Conservation (phyloP, 2,797 vertebrate genomes). For the Syngnathus acus region DNA sequence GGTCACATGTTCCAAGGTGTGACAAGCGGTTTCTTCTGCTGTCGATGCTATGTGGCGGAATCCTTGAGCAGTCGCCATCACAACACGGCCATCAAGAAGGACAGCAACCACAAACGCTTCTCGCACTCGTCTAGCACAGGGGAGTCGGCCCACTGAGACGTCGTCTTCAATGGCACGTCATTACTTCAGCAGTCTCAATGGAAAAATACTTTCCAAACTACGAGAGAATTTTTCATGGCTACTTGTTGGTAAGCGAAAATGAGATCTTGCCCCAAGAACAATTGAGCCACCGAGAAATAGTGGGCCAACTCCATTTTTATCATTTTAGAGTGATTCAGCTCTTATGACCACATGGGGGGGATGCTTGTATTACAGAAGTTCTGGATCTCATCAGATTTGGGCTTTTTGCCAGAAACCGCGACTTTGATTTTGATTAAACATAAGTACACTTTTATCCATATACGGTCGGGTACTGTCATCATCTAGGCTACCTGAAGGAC, state of each 20-base stretch:
- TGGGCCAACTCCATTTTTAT: background rate
- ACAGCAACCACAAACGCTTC: conserved; percentile 78
- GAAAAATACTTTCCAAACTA: background rate
- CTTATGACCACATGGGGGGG: background rate
- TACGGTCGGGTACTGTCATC: background rate
- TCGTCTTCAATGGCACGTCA: background rate
- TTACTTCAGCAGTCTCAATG: background rate
- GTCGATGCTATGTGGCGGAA: conserved; percentile 64
- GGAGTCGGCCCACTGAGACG: conserved; percentile 15
- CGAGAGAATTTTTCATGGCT: background rate
- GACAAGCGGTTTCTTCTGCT: conserved; percentile 76
- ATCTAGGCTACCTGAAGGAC: background rate
- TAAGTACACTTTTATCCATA: background rate
- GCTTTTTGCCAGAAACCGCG: background rate
- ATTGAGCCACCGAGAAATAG: background rate
- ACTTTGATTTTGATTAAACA: background rate
- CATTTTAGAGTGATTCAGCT: background rate
- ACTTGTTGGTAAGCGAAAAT: background rate
- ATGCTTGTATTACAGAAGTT: too few relatives aligned
- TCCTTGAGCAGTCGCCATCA: conserved; percentile 67
- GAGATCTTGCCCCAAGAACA: background rate
- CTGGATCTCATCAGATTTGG: background rate
- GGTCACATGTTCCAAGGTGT: conserved; percentile 91
- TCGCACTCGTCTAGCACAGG: conserved; percentile 60
- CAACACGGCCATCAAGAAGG: conserved; percentile 74